Base-by-base conservation (phyloP, 1,140 invertebrate genomes). In the Procambarus clarkii region DNA sequence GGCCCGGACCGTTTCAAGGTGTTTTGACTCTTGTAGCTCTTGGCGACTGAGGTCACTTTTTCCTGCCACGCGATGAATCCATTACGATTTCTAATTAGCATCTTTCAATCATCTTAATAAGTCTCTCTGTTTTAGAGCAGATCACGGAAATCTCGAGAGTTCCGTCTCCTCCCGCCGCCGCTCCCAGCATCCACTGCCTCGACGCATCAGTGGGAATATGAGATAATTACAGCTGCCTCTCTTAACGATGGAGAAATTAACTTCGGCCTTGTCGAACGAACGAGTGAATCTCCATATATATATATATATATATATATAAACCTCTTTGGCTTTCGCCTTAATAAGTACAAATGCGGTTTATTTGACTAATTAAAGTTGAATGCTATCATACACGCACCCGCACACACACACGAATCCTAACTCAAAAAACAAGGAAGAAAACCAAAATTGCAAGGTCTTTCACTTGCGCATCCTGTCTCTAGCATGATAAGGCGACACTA, bases 101-200 rank as follows among this genome's bases (percentile, higher is more conserved):
- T 91, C 89, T 91, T 91, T 91, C 82, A 91, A 91, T 91, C 89
- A 91, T 91, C 82, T 91, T 91, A 91, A 91, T 86, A 91, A 91
- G 54, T 71, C 89, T 79, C 82, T 90, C 80, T 91, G 80, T 91
- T 91, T 91, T 91, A 91, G 89, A 79, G 58, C 89, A 80, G 77
- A 91, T 91, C 71, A 86, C 50, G 89, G 88, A 91, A 91, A 91
- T 79, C 82, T 91, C 80, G 80, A 50, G 21, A 48, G 13, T 54
- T 11, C 2, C 50, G 50, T 54, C 5, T 54, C 50, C 2, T 54
- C 50, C 11, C 50, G 5, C 50, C 50, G 11, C 50, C 50, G 5
- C 50, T 54, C 11, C 50, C 50, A 54, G 8, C 50, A 54, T 13
- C 50, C 50, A 8, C 50, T 54, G 50, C 50, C 50, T 11, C 50